A percentile compares a stretch with the other conserved stretches of the same genome.
These are phyloP conservation scores for Daphoenositta chrysoptera DNA, from an alignment of 2,113 vertebrate species.

Conservation along the genomic window DNA sequence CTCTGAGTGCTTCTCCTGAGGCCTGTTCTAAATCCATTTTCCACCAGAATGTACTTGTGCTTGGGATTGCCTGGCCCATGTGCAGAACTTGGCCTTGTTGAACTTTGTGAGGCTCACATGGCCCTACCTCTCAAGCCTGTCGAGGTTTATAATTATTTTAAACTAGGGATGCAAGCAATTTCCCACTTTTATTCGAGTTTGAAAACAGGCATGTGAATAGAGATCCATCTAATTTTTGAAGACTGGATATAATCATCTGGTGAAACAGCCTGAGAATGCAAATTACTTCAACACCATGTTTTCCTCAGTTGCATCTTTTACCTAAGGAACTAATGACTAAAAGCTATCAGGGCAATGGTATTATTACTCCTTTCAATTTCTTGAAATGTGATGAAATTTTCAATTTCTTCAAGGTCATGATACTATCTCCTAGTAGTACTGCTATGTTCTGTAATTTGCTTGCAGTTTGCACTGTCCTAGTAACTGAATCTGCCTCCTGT, in stretches of 20 bases:
- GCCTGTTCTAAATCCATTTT: neutral
- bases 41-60: neutral
- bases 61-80: neutral
- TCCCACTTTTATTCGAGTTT: neutral
- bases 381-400: no score
- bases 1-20: neutral
- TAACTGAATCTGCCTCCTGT: neutral
- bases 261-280: neutral
- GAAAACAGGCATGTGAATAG: neutral
- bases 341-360: neutral
- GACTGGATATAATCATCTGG: neutral
- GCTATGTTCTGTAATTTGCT: neutral
- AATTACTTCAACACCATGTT: neutral
- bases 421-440: neutral
- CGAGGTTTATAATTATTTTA: neutral
- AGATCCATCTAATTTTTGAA: neutral
- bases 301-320: neutral
- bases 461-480: neutral
- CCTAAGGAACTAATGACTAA: neutral
- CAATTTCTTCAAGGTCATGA: neutral
- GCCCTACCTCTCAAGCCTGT: neutral
- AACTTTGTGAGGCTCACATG: neutral
- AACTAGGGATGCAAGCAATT: neutral
- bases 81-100: neutral
- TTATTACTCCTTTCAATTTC: neutral